Percentiles rank a stretch among this genome's conserved stretches.
Evolutionary conservation across 2,797 vertebrate genomes (phyloP).

Genomic region (Diceros bicornis): DNA sequence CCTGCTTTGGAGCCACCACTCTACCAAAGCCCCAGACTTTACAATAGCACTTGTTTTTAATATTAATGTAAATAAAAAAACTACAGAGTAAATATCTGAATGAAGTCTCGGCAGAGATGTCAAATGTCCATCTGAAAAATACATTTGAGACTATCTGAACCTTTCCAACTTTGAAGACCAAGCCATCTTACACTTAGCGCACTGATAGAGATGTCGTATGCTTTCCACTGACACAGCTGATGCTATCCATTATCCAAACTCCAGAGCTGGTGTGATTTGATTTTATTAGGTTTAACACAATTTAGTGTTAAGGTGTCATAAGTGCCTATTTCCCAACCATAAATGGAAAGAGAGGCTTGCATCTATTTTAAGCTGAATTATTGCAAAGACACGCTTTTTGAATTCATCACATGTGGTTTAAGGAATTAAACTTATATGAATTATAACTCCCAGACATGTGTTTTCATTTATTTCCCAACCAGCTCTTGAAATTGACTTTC

Average conservation of each 20-base stretch:
- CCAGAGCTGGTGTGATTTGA: constrained; percentile 13
- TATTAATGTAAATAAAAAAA: not conserved
- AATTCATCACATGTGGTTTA: constrained; percentile 54
- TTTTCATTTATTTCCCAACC: constrained; percentile 65
- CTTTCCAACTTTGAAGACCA: constrained; percentile 53
- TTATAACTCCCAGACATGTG: constrained; percentile 59
- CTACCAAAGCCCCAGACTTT: not conserved
- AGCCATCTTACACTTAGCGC: not conserved
- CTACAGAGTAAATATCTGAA: not conserved
- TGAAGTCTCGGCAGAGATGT: not conserved
- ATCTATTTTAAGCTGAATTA: constrained; percentile 65
- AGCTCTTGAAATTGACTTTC: constrained; percentile 66
- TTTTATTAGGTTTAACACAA: constrained; percentile 47
- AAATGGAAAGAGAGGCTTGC: constrained; percentile 46
- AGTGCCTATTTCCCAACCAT: not conserved
- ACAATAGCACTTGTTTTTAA: not conserved
- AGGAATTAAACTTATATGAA: constrained; percentile 57
- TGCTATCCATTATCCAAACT: not conserved
- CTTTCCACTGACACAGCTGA: not conserved
- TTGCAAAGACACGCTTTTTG: constrained; percentile 60
- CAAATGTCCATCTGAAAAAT: constrained; percentile 36
- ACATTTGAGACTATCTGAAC: not conserved
- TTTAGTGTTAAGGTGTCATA: constrained; percentile 47
- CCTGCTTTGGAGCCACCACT: not conserved
- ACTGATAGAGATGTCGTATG: not conserved